A percentile compares a stretch with the other conserved stretches of the same genome.
phyloP scores from a whole-genome alignment of 2,888 invertebrate genomes.

The Lydus trimaculatus region DNA sequence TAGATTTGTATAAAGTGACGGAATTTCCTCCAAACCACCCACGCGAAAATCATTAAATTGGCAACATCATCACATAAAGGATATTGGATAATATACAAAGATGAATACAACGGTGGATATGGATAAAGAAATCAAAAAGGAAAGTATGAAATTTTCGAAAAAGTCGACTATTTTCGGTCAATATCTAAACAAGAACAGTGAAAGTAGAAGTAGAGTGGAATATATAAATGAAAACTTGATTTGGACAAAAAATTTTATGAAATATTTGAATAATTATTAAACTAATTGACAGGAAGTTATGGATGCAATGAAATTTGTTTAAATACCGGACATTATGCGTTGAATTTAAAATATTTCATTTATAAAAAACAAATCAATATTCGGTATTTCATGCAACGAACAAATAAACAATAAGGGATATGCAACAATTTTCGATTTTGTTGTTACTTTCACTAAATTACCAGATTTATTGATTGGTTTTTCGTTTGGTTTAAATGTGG shows the following conservation, averaged over 20 bases:
- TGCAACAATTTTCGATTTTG: neutral
- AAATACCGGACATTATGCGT: neutral
- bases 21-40: neutral
- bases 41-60: constrained; percentile 1
- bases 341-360: neutral
- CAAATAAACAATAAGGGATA: neutral
- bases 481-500: neutral
- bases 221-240: neutral
- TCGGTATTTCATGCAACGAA: neutral
- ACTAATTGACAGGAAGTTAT: neutral
- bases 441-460: neutral
- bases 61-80: neutral
- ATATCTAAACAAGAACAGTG: neutral
- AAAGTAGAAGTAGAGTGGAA: too few relatives aligned
- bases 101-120: neutral
- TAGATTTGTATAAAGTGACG: neutral
- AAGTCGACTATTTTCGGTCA: neutral
- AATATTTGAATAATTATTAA: neutral
- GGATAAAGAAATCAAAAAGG: neutral
- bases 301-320: neutral
- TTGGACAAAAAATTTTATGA: neutral
- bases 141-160: neutral
- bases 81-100: constrained; percentile 2
- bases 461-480: neutral
- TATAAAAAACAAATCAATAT: neutral